Evolutionary conservation across 2,113 vertebrate genomes (phyloP), one percentile per base, ranked within the genome.

Genomic region (Sylvicapra grimmia): DNA sequence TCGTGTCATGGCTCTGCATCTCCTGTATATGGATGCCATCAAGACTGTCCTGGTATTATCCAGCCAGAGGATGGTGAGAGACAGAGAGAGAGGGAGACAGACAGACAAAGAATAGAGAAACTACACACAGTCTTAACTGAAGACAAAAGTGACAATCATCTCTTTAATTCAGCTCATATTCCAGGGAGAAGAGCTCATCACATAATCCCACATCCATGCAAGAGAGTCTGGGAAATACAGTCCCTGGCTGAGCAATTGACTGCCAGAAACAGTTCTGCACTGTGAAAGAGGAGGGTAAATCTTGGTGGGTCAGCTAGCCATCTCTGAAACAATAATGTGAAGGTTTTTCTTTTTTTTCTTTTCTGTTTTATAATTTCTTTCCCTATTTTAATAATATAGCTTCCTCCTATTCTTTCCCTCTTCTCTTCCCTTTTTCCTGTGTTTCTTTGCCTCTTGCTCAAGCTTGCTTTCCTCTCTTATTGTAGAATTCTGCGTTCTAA

Each of bases 31-130:
- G n/a, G n/a, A n/a, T 54, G 29, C 33, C 21, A 72, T 59, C 40
- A 36, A n/a, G 31, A 23, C 33, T 33, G 10, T 47, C 19, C 5
- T 25, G 23, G 18, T 53, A 75, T 44, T 36, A 23, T 47, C 53
- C n/a, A 56, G 16, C 2, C 56, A 51, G 49, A 84, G 47, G 51
- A 68, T 7, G 13, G 14, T 36, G 83, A 51, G 23, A 13, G 11
- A 56, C 8, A 21, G 13, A 16, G 1, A 16, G 1, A 25, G 18
- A 3, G 3, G 23, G 18, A 9, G 27, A 25, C 0, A 13, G 23
- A 3, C 5, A 53, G 29, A 4, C 18, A 18, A 44, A 61, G 53
- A 85, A 79, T 0, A 47, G 56, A 27, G 21, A 29, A 87, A 51
- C 33, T 33, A 59, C 3, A 21, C 7, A 14, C 36, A 47, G 29